Conservation (phyloP, 2,797 vertebrate species). For the Acrossocheilus fasciatus region DNA sequence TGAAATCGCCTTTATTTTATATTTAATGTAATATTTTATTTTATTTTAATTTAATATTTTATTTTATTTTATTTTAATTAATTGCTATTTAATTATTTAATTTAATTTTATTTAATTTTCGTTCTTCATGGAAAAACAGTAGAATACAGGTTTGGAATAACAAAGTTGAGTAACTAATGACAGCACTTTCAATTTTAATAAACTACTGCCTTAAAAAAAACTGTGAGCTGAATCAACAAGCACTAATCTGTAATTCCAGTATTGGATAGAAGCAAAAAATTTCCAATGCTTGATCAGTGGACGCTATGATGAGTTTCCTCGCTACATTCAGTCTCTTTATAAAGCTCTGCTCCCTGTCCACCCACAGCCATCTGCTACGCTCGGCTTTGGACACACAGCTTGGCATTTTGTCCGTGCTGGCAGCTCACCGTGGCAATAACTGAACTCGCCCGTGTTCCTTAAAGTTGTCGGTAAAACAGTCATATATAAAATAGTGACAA, state of each 20-base stretch:
- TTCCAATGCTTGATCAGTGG: not conserved
- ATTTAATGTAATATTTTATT: too few relatives aligned
- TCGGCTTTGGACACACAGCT: conserved; percentile 15
- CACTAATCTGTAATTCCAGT: not conserved
- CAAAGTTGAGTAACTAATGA: not conserved
- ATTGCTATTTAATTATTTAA: too few relatives aligned
- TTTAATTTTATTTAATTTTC: not conserved
- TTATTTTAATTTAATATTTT: too few relatives aligned
- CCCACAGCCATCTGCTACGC: conserved; percentile 34
- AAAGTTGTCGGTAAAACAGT: conserved; percentile 3
- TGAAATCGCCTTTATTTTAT: too few relatives aligned
- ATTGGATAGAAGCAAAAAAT: not conserved
- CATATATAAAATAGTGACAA: conserved; percentile 2
- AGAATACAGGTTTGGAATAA: not conserved
- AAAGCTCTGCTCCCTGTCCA: conserved; percentile 31
- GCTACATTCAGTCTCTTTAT: conserved; percentile 19
- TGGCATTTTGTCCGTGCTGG: conserved; percentile 5
- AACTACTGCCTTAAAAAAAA: not conserved
- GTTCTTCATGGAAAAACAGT: not conserved
- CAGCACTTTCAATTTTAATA: not conserved
- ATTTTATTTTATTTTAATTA: too few relatives aligned
- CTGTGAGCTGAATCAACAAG: not conserved
- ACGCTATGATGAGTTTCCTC: conserved; percentile 5
- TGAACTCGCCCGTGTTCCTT: not conserved
- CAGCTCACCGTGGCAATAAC: conserved; percentile 6